A percentile compares a stretch with the other conserved stretches of the same genome.
phyloP scores from a whole-genome alignment of 2,888 invertebrate genomes.

The Polydrusus tereticollis region DNA sequence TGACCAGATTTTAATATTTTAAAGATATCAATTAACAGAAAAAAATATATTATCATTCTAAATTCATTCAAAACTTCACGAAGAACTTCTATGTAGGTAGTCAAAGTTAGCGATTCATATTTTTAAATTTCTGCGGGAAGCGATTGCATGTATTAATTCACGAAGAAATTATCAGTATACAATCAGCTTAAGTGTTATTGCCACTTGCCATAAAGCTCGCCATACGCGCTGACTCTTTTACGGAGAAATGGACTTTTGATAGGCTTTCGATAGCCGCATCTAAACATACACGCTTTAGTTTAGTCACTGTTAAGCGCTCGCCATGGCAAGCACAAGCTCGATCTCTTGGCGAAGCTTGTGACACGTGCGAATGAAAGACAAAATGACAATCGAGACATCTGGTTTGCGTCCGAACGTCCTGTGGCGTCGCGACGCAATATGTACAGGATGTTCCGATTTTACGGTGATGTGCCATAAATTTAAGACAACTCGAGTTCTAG shows the following conservation, averaged over 20 bases:
- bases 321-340: constrained; percentile 32
- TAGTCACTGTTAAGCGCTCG: constrained; percentile 27
- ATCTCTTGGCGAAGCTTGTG: constrained; percentile 7
- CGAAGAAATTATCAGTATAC: no score
- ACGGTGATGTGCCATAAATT: constrained; percentile 22
- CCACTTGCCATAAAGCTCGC: constrained; percentile 1
- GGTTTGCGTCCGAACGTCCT: constrained; percentile 27
- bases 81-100: no score
- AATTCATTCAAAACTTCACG: no score
- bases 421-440: constrained; percentile 14
- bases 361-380: constrained; percentile 37
- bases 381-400: constrained; percentile 33
- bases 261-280: neutral
- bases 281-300: neutral
- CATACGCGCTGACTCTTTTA: neutral
- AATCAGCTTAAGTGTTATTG: no score
- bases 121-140: no score
- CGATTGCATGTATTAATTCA: no score
- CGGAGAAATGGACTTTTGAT: constrained; percentile 22
- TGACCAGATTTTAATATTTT: no score
- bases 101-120: no score
- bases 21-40: no score
- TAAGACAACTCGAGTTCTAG: constrained; percentile 12
- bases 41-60: no score
- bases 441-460: constrained; percentile 3